Conservation (phyloP, 2,888 invertebrate species). For the Trilocha varians region DNA sequence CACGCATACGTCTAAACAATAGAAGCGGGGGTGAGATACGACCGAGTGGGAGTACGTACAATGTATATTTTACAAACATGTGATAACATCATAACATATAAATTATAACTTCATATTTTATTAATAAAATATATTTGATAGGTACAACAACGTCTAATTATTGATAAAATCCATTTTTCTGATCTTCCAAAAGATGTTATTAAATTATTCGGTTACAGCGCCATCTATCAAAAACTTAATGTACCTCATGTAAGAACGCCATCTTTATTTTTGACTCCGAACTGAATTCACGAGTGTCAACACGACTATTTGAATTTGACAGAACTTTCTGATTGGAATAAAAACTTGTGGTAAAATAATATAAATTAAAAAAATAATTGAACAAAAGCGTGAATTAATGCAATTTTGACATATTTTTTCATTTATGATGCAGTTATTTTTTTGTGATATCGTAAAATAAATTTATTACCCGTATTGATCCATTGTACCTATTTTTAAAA, state of each 20-base stretch:
- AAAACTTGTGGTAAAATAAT: too few relatives aligned
- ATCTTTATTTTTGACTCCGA: constrained; percentile 29
- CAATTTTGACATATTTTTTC: too few relatives aligned
- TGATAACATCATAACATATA: too few relatives aligned
- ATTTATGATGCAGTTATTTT: too few relatives aligned
- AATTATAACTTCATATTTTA: not conserved
- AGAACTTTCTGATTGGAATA: too few relatives aligned
- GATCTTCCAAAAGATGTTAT: not conserved
- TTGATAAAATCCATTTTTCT: not conserved
- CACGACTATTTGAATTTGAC: too few relatives aligned
- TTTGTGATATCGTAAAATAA: too few relatives aligned
- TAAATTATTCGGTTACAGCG: constrained; percentile 10
- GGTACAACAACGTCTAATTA: not conserved
- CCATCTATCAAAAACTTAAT: constrained; percentile 30
- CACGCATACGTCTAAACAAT: constrained; percentile 46
- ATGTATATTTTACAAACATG: constrained; percentile 1
- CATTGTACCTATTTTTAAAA: too few relatives aligned
- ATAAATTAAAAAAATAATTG: too few relatives aligned
- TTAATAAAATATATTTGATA: not conserved
- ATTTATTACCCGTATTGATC: too few relatives aligned
- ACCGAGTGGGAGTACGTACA: constrained; percentile 17
- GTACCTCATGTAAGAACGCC: constrained; percentile 30
- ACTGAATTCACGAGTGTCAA: constrained; percentile 17
- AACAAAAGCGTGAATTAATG: too few relatives aligned
- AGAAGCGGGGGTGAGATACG: constrained; percentile 20